Evolutionary conservation across 2,888 invertebrate genomes (phyloP).

Genomic region (Blastobasis adustella): DNA sequence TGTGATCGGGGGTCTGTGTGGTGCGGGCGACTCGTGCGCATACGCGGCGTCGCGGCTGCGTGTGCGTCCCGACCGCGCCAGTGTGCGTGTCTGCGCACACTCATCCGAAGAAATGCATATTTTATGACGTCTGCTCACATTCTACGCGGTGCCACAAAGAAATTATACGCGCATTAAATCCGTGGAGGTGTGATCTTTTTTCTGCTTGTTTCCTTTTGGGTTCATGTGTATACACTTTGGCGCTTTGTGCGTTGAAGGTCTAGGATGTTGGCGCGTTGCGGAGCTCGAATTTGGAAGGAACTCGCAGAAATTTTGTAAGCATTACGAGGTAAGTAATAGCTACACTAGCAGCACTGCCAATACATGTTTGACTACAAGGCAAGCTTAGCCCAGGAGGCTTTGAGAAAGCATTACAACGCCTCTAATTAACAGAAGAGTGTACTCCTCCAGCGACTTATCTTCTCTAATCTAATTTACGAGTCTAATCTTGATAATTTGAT

Average conservation of each 20-base stretch:
- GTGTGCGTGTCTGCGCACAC: conserved; percentile 27
- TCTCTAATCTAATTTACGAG: background rate
- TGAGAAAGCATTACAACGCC: too few relatives aligned
- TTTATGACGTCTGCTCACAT: conserved; percentile 74
- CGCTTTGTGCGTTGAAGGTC: conserved; percentile 17
- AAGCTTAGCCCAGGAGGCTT: too few relatives aligned
- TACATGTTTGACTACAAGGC: too few relatives aligned
- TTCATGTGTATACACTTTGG: conserved; percentile 4
- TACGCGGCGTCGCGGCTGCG: too few relatives aligned
- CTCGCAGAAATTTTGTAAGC: background rate
- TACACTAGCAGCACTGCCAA: background rate
- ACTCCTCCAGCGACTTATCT: too few relatives aligned
- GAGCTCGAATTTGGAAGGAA: background rate
- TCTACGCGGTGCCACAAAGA: conserved; percentile 75
- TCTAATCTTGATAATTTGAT: background rate
- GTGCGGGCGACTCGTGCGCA: too few relatives aligned
- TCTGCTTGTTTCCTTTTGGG: conserved; percentile 27
- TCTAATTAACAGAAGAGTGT: too few relatives aligned
- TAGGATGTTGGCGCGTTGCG: background rate
- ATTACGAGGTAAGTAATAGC: background rate
- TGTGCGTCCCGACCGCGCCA: too few relatives aligned
- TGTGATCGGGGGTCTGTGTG: conserved; percentile 45
- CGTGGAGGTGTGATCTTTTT: conserved; percentile 61
- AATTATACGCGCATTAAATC: conserved; percentile 75
- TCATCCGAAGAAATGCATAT: conserved; percentile 71